Base-by-base conservation (phyloP, 1,140 invertebrate species). In the Leguminivora glycinivorella region DNA sequence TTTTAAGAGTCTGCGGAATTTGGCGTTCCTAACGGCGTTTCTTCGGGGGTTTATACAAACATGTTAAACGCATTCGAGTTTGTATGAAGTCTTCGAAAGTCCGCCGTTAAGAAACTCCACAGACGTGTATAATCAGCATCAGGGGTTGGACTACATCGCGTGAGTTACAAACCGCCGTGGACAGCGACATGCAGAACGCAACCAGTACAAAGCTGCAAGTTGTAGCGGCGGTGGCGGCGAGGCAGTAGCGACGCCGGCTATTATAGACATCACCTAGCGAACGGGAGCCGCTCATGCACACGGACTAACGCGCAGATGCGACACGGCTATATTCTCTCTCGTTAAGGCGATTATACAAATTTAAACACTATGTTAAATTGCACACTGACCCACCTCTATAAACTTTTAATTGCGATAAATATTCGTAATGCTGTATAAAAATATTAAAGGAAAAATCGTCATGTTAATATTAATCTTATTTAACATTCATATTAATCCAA, bases 381-480 rank as follows among this genome's bases (percentile, higher is more conserved):
- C 89, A 89, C 88, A 88, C 87, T 84, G 87, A 90, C 82, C 85
- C 87, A 90, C 85, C 87, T 89, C 89, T 89, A 88, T 89, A 89
- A 89, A 91, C 86, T 91, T 89, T 91, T 89, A 89, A 91, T 91
- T 91, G 89, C 89, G 87, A 84, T 89, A 88, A 84, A 88, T 90
- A 90, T 87, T 82, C 86, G 84, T 89, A 85, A 91, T 89, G 87
- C 87, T 89, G 89, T 91, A 91, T 89, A 90, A 91, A 91, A 90
- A 91, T 90, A 91, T 88, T 91, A 90, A 90, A 91, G 89, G 80
- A 90, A 90, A 88, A 88, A 87, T 89, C 82, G 83, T 89, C 83
- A 83, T 82, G 86, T 85, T 84, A 84, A 77, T 83, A 88, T 87
- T 85, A 88, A 79, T 85, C 87, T 84, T 83, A 80, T 82, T 81